A percentile compares a stretch with the other conserved stretches of the same genome.
Evolutionary conservation across 2,113 vertebrate species (phyloP).

Genomic region (Geothlypis trichas): DNA sequence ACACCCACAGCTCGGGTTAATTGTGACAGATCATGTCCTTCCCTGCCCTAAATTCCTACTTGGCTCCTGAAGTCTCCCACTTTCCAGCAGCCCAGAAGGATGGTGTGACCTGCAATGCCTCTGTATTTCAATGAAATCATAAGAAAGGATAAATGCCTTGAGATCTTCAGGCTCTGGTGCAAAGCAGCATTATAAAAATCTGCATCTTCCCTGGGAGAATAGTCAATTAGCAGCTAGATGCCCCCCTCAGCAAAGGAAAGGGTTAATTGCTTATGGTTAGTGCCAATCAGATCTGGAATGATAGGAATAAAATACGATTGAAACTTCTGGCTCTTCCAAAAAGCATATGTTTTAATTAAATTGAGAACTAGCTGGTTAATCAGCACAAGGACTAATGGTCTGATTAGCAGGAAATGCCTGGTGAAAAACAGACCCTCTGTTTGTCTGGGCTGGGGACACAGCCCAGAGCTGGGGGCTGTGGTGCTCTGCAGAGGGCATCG

Average conservation of each 20-base stretch:
- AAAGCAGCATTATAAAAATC: neutral
- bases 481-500: neutral
- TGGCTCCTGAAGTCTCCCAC: neutral
- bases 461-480: neutral
- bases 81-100: neutral
- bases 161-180: neutral
- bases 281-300: neutral
- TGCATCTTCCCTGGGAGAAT: neutral
- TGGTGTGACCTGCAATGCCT: neutral
- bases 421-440: neutral
- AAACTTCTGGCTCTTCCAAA: constrained; percentile 27
- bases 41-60: neutral
- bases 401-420: constrained; percentile 51
- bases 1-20: neutral
- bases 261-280: constrained; percentile 45
- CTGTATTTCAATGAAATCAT: neutral
- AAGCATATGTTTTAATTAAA: constrained; percentile 53
- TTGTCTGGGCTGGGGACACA: neutral
- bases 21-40: rapidly evolving
- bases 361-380: constrained; percentile 58
- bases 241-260: neutral
- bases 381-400: constrained; percentile 47
- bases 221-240: neutral
- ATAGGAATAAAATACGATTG: constrained; percentile 45
- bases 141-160: neutral